phyloP scores from a whole-genome alignment of 2,888 invertebrate species.

The Diploptera punctata region DNA sequence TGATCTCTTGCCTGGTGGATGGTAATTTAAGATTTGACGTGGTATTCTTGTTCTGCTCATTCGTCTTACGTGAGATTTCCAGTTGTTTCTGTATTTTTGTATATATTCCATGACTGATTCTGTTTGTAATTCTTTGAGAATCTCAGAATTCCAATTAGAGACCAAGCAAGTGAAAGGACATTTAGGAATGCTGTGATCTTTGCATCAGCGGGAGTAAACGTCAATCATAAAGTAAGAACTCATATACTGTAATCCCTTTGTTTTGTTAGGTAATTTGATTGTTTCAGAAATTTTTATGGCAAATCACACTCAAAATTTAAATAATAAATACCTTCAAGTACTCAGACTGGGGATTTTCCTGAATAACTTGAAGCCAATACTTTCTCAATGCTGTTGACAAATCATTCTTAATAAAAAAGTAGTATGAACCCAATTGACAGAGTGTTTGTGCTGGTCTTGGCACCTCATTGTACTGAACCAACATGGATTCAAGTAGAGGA shows the following conservation, averaged over 20 bases:
- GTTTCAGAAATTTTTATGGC: not conserved
- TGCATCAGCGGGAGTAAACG: not conserved
- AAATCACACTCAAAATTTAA: not conserved
- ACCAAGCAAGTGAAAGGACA: too few species aligned
- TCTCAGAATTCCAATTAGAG: too few species aligned
- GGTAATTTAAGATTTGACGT: too few species aligned
- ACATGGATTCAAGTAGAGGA: conserved; percentile 1
- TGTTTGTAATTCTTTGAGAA: too few species aligned
- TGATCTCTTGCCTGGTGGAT: too few species aligned
- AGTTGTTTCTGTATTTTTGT: too few species aligned
- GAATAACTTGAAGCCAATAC: not conserved
- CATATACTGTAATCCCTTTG: not conserved
- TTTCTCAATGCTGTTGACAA: not conserved
- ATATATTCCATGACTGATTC: too few species aligned
- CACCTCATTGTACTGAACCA: not conserved
- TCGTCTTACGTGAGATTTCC: too few species aligned
- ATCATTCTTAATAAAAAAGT: conserved; percentile 7
- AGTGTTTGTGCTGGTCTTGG: not conserved
- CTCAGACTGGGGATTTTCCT: not conserved
- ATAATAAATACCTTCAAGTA: not conserved
- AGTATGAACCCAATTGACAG: conserved; percentile 13
- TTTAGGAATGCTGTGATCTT: too few species aligned
- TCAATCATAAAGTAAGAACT: not conserved
- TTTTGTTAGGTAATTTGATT: not conserved
- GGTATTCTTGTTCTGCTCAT: too few species aligned